Evolutionary conservation across 1,140 invertebrate species (phyloP), one percentile per base, ranked within the genome.

Genomic region (Bombus polaris): DNA sequence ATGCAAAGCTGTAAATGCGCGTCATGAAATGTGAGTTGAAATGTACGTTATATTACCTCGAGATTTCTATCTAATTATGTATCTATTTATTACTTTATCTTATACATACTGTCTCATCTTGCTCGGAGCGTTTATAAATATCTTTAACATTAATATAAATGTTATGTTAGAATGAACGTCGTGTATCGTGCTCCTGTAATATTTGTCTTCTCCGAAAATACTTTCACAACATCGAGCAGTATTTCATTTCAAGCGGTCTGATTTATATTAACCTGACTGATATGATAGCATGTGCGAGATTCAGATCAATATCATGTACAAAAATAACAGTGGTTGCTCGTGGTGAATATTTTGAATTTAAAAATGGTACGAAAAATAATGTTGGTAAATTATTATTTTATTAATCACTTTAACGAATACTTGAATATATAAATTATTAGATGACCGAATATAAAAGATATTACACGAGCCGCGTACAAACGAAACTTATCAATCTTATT

Each of bases 61-160:
- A 81, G 70, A 81, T 81, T 81, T 73, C 62, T 73, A 39, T 32
- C 53, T n/a, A 59, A 70, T 73, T 44, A 73, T 8, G 6, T 53
- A 53, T 53, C 47, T 53, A 53, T 35, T 18, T 37, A n/a, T 53
- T 28, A 62, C 39, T 81, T 74, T 59, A n/a, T 37, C 39, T 57
- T 62, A 32, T 15, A 35, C 15, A 4, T n/a, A 15, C 15, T 66
- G 32, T 66, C 32, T 66, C 32, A 35, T 66, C 65, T 35, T 35
- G 15, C 2, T 18, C 2, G 6, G 8, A 15, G 6, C 2, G 32
- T 66, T 35, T 66, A 35, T 35, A 66, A 66, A 66, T 66, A 32
- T 32, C 25, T 47, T 75, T 66, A 82, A 81, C 8, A 53, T 81
- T 81, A 73, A 81, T 74, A 44, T 42, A 73, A 73, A 81, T 37